These are phyloP conservation scores for Cebus imitator DNA, from an alignment of 2,113 vertebrate genomes.

Conservation along the genomic window DNA sequence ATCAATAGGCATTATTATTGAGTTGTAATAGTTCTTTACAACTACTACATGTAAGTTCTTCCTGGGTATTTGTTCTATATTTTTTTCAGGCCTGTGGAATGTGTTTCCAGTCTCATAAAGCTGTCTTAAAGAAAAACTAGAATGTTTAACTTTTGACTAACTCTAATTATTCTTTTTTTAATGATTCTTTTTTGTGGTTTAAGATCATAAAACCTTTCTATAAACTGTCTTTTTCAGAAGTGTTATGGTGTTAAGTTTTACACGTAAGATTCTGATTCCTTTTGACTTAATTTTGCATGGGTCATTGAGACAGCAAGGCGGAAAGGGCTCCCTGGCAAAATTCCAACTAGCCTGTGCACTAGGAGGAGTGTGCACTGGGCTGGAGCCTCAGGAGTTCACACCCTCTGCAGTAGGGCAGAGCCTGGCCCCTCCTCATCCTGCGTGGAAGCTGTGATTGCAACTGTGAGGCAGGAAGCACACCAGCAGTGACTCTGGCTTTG, in stretches of 20 bases:
- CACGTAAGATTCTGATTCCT: background rate
- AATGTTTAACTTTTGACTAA: background rate
- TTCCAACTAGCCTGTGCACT: rapidly evolving
- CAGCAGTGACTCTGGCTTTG: too few relatives aligned
- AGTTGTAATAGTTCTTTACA: background rate
- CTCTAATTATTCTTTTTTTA: background rate
- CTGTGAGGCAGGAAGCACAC: too few relatives aligned
- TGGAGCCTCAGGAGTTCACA: too few relatives aligned
- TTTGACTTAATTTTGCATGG: background rate
- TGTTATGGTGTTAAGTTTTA: background rate
- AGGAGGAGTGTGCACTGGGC: too few relatives aligned
- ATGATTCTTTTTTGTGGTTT: background rate
- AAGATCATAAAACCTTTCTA: background rate
- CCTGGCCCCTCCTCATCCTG: too few relatives aligned
- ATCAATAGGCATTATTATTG: background rate
- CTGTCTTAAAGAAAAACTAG: background rate
- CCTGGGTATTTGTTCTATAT: background rate
- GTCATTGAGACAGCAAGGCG: too few relatives aligned
- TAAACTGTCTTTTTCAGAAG: background rate
- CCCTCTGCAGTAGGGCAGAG: too few relatives aligned
- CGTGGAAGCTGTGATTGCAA: too few relatives aligned
- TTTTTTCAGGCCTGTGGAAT: background rate
- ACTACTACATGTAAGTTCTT: background rate
- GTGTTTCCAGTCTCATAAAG: background rate
- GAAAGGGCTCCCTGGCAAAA: too few relatives aligned